phyloP scores from a whole-genome alignment of 1,140 invertebrate genomes.

The Steinernema khuongi region DNA sequence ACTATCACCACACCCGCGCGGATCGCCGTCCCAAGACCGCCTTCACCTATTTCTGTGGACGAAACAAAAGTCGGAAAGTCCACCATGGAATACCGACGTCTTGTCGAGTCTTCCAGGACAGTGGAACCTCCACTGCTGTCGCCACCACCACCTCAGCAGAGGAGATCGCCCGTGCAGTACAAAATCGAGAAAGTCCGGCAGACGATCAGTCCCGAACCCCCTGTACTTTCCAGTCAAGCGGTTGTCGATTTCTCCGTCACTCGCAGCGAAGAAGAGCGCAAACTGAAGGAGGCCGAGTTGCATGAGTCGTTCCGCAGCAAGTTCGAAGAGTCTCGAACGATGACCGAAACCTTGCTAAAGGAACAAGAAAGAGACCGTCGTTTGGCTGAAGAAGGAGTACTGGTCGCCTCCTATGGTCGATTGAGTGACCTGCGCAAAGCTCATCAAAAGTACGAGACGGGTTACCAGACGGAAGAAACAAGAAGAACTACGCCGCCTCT shows the following conservation, averaged over 20 bases:
- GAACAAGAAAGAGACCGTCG: not conserved
- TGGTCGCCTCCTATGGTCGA: not conserved
- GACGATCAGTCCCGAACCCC: not conserved
- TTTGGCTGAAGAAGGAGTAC: not conserved
- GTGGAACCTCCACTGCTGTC: not conserved
- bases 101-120: not conserved
- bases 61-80: not conserved
- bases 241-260: not conserved
- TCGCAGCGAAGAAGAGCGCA: not conserved
- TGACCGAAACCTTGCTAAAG: not conserved
- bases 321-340: not conserved
- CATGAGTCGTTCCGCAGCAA: conserved; percentile 1
- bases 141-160: not conserved
- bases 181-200: conserved; percentile 2
- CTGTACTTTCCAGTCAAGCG: not conserved
- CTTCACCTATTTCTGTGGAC: not conserved
- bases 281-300: not conserved
- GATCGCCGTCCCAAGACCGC: not conserved
- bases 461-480: not conserved
- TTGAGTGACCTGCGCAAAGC: not conserved
- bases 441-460: not conserved
- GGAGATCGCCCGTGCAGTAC: not conserved
- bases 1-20: not conserved
- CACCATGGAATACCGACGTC: not conserved
- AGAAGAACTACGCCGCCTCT: not conserved